Evolutionary conservation across 2,888 invertebrate species (phyloP).

Genomic region (Syritta pipiens): DNA sequence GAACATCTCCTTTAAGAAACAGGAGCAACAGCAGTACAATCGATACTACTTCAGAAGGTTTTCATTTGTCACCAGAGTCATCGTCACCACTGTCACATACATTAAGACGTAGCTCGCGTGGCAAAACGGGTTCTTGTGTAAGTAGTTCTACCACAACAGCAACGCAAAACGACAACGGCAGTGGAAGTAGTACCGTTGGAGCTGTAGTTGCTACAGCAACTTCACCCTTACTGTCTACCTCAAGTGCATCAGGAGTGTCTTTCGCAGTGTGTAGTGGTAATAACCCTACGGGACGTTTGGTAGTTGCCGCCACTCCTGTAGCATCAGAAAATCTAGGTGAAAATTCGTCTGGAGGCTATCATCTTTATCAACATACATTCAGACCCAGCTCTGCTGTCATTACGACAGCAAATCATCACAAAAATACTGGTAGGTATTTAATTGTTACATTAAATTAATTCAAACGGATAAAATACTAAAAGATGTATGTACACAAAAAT

Average conservation of each 20-base stretch:
- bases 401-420: slow-evolving; percentile 14
- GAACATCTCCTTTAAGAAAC: slow-evolving; percentile 7
- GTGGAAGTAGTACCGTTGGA: slow-evolving; percentile 72
- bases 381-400: neutral
- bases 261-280: slow-evolving; percentile 61
- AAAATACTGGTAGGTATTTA: slow-evolving; percentile 20
- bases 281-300: slow-evolving; percentile 44
- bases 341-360: slow-evolving; percentile 69
- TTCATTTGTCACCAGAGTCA: slow-evolving; percentile 40
- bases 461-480: no score
- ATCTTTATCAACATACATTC: slow-evolving; percentile 22
- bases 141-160: slow-evolving; percentile 74
- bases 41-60: slow-evolving; percentile 52
- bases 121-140: slow-evolving; percentile 80
- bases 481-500: neutral
- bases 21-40: slow-evolving; percentile 38
- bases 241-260: slow-evolving; percentile 44
- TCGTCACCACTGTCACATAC: slow-evolving; percentile 73
- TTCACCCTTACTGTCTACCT: slow-evolving; percentile 67
- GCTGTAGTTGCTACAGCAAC: slow-evolving; percentile 70
- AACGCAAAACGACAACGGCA: slow-evolving; percentile 75
- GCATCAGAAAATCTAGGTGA: slow-evolving; percentile 56
- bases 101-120: slow-evolving; percentile 79
- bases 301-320: slow-evolving; percentile 52
- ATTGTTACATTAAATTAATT: neutral